These are phyloP conservation scores for Onthophagus taurus DNA, from an alignment of 1,140 invertebrate species.

Conservation along the genomic window DNA sequence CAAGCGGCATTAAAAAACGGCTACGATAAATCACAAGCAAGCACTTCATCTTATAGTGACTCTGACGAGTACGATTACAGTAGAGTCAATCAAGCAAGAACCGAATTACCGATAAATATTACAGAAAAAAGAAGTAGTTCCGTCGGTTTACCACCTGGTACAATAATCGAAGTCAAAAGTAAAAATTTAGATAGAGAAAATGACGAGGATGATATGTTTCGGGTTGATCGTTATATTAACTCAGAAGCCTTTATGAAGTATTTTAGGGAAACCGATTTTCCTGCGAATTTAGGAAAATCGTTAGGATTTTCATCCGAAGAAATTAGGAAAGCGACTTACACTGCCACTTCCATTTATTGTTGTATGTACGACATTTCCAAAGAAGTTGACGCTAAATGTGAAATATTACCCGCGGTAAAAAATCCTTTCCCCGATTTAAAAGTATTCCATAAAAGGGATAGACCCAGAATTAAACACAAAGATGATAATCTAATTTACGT, in stretches of 20 bases:
- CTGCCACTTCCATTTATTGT: conserved; percentile 27
- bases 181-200: conserved; percentile 9
- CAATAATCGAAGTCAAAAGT: not conserved
- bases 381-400: conserved; percentile 17
- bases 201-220: conserved; percentile 14
- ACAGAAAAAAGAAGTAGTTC: conserved; percentile 4
- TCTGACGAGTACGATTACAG: not conserved
- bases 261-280: conserved; percentile 26
- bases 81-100: conserved; percentile 2
- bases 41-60: not conserved
- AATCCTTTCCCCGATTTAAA: conserved; percentile 26
- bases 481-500: conserved; percentile 36
- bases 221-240: conserved; percentile 23
- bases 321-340: conserved; percentile 19
- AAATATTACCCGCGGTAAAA: conserved; percentile 27
- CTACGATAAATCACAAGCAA: not conserved
- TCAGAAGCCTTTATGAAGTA: conserved; percentile 27
- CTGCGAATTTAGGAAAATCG: conserved; percentile 21
- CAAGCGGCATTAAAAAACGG: not conserved
- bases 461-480: conserved; percentile 25
- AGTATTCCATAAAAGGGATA: conserved; percentile 22
- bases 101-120: not conserved
- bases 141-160: conserved; percentile 1
- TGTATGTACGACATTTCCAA: conserved; percentile 24
- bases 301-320: conserved; percentile 20